Percentiles rank a stretch among this genome's conserved stretches.
Conservation (phyloP, 2,797 vertebrate species). For the Gymnodraco acuticeps region DNA sequence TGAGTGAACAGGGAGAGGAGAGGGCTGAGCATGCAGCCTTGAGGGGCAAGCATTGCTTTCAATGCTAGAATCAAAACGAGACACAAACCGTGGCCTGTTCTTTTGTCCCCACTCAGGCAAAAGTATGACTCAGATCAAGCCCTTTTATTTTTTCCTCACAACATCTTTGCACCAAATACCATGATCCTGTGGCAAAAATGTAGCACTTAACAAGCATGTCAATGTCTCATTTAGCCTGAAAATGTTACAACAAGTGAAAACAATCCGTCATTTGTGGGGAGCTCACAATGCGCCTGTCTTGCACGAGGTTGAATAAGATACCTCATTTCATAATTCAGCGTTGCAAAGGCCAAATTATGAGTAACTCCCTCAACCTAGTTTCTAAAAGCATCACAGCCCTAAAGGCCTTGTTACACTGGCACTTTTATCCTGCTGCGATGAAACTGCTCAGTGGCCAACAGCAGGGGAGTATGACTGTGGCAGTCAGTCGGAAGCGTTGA, state of each 20-base stretch:
- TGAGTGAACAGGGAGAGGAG: no score
- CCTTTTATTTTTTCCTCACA: conserved; percentile 36
- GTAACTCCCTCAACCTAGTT: conserved; percentile 61
- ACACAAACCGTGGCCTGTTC: conserved; percentile 52
- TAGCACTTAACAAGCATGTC: conserved; percentile 40
- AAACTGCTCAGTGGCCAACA: conserved; percentile 36
- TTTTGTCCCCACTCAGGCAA: conserved; percentile 56
- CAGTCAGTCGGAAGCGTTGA: conserved; percentile 12
- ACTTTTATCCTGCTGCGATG: conserved; percentile 38
- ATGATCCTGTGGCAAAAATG: conserved; percentile 19
- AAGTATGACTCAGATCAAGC: conserved; percentile 60
- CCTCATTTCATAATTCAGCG: conserved; percentile 50
- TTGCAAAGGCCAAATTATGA: conserved; percentile 62
- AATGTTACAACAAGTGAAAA: conserved; percentile 39
- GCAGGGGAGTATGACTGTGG: conserved; percentile 23
- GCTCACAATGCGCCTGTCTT: conserved; percentile 18
- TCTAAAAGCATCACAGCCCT: conserved; percentile 64
- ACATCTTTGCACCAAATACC: conserved; percentile 52
- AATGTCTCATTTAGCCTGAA: conserved; percentile 28
- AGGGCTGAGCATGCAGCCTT: no score
- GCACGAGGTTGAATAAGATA: conserved; percentile 44
- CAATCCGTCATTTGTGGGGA: conserved; percentile 7
- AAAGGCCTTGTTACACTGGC: conserved; percentile 46
- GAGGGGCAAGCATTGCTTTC: conserved; percentile 48
- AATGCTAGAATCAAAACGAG: conserved; percentile 59